Evolutionary conservation across 2,113 vertebrate species (phyloP).

Genomic region (Pelvicachromis taeniatus): DNA sequence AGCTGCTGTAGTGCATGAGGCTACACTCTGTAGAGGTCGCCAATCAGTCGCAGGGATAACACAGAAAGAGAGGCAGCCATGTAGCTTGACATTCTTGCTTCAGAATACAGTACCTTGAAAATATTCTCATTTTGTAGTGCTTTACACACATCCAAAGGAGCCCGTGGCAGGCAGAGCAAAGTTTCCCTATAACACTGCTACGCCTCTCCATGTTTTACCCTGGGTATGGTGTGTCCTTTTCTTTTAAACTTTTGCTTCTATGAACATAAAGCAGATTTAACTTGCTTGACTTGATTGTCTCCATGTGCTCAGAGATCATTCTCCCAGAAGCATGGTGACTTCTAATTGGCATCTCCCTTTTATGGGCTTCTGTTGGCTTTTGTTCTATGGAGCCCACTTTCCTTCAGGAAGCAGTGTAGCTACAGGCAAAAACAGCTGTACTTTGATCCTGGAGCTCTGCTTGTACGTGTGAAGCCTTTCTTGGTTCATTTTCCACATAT

Average conservation of each 20-base stretch:
- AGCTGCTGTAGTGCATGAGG: too few relatives aligned
- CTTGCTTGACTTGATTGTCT: background rate
- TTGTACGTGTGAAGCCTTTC: background rate
- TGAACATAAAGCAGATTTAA: background rate
- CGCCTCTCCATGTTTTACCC: too few relatives aligned
- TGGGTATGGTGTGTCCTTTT: background rate
- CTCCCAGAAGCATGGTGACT: background rate
- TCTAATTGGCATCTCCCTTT: background rate
- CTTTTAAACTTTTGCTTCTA: background rate
- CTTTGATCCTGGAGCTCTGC: background rate
- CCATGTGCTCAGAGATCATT: background rate
- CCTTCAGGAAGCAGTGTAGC: background rate
- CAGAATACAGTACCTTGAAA: too few relatives aligned
- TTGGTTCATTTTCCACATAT: background rate
- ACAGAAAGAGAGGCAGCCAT: too few relatives aligned
- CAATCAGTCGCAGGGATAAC: too few relatives aligned
- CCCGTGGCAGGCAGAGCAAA: too few relatives aligned
- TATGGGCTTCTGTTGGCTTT: background rate
- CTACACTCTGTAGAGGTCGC: too few relatives aligned
- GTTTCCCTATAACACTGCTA: too few relatives aligned
- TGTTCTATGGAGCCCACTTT: background rate
- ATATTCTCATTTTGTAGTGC: too few relatives aligned
- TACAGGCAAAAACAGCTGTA: background rate
- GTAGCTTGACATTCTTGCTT: too few relatives aligned
- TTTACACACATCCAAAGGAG: too few relatives aligned